Evolutionary conservation across 2,888 invertebrate genomes (phyloP).

Genomic region (Meta bourneti): DNA sequence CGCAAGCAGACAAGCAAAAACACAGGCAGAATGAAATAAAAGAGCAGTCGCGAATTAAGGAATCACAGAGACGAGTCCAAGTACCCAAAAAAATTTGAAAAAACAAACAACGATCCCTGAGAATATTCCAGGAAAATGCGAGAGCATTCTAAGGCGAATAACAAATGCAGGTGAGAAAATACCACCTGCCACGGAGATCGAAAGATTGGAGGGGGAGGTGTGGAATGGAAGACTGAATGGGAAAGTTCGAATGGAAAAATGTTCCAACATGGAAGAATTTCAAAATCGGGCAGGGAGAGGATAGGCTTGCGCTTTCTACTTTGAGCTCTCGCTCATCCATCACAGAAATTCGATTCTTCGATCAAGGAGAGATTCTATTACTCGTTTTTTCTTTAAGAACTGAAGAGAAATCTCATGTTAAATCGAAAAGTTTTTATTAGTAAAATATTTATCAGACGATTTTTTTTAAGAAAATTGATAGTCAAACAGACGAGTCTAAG

Average conservation of each 20-base stretch:
- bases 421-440: conserved; percentile 1
- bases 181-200: conserved; percentile 50
- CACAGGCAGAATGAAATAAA: too few relatives aligned
- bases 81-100: not conserved
- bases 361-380: not conserved
- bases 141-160: conserved; percentile 22
- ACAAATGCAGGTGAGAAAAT: conserved; percentile 51
- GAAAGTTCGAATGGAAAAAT: conserved; percentile 27
- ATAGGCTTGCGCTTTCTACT: not conserved
- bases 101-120: not conserved
- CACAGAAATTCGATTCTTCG: not conserved
- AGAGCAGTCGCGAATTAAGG: too few relatives aligned
- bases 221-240: not conserved
- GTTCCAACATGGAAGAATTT: conserved; percentile 60
- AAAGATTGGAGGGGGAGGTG: conserved; percentile 41
- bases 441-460: not conserved
- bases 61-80: not conserved
- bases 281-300: conserved; percentile 26
- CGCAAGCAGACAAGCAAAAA: too few relatives aligned
- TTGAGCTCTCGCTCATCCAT: not conserved
- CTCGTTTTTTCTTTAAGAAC: not conserved
- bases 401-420: not conserved
- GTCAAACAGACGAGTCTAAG: not conserved
- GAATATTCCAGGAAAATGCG: not conserved
- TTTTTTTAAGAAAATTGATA: not conserved